These are phyloP conservation scores for Capromys pilorides DNA, from an alignment of 2,797 vertebrate species.

Conservation along the genomic window DNA sequence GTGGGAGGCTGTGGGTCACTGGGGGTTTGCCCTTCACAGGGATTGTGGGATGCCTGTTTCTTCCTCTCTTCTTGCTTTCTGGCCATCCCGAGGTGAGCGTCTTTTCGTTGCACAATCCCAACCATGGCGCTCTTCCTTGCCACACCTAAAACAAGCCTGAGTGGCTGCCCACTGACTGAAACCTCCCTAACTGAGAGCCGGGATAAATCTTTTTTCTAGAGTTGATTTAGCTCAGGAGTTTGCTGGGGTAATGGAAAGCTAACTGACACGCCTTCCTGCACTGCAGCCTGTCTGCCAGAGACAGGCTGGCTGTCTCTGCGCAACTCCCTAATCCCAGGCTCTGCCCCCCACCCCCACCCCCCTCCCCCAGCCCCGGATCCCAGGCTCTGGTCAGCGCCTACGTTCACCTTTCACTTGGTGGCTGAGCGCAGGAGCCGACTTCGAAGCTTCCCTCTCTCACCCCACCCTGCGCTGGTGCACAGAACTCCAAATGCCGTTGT, in stretches of 20 bases:
- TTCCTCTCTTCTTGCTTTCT: neutral
- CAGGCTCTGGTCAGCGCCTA: neutral
- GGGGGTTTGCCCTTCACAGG: neutral
- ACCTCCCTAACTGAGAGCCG: neutral
- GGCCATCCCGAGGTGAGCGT: neutral
- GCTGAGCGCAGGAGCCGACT: neutral
- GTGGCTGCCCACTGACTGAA: neutral
- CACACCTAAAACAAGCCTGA: neutral
- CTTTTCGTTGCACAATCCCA: neutral
- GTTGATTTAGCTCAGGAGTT: neutral
- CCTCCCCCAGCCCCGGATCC: neutral
- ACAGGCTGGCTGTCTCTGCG: too few species aligned
- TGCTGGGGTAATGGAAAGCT: neutral
- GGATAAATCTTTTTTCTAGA: neutral
- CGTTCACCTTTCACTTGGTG: neutral
- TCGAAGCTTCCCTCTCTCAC: rapidly evolving
- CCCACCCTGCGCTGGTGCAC: rapidly evolving
- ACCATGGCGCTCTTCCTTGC: neutral
- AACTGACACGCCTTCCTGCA: neutral
- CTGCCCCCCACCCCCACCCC: too few species aligned
- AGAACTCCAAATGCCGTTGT: neutral
- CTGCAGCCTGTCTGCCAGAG: neutral
- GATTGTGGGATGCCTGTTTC: neutral
- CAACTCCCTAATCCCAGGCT: neutral
- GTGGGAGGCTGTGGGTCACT: neutral